Evolutionary conservation across 2,888 invertebrate genomes (phyloP), one percentile per base, ranked within the genome.

Genomic region (Charanyca ferruginea): DNA sequence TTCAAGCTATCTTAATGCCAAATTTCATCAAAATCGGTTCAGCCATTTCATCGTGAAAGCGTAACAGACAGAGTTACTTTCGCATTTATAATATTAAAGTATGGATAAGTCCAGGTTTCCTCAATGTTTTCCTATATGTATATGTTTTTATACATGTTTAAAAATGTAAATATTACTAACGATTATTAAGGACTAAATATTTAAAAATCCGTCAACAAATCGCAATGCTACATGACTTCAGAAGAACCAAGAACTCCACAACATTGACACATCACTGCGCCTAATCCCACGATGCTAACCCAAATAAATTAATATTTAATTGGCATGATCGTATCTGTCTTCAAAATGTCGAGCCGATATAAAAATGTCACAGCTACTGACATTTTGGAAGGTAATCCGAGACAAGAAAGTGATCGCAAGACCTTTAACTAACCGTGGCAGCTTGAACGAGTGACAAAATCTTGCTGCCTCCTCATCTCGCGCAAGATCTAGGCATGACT

Each of bases 301-400:
- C 70, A 87, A 85, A 90, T 88, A 92, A 91, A 93, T 93, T 93
- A 93, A 93, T 93, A 90, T 92, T 89, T 94, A 94, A 95, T 94
- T 94, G 94, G 91, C 85, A 83, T 83, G 94, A 93, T 94, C 85
- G 80, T 92, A 94, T 94, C 94, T 84, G 67, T 87, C 89, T 88
- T 89, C 91, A 87, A 94, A 93, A 94, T 93, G 94, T 94, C 93
- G 90, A 86, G 81, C 90, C 84, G 89, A 87, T 89, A 94, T 94
- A 95, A 95, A 95, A 95, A 95, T 95, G 94, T 95, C 95, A 94
- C 88, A 88, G 90, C 89, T 89, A 85, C 84, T 94, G 95, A 94
- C 95, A 95, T 95, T 95, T 94, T 83, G 90, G 91, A 89, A 89
- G 87, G 91, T 94, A 95, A 95, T 93, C 94, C 93, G 89, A 82